Conservation (phyloP, 2,797 vertebrate genomes). For the Chiloscyllium punctatum region DNA sequence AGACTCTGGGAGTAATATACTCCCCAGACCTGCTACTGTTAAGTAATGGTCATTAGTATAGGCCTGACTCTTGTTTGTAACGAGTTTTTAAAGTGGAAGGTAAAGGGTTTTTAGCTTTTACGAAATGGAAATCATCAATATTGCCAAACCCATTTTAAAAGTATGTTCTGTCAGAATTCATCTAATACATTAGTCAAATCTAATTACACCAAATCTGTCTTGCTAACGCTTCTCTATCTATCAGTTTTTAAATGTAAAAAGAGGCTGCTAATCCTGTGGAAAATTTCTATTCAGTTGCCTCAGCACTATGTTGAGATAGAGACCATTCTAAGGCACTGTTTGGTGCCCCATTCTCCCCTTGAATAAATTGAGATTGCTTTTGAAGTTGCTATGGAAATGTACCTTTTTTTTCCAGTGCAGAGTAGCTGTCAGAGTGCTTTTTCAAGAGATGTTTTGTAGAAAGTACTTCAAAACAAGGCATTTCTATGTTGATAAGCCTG, state of each 20-base stretch:
- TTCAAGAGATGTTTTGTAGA: constrained; percentile 10
- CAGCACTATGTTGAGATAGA: constrained; percentile 65
- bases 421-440: constrained; percentile 29
- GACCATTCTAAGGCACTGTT: constrained; percentile 45
- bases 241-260: constrained; percentile 63
- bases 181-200: constrained; percentile 49
- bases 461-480: constrained; percentile 35
- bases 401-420: constrained; percentile 27
- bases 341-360: constrained; percentile 20
- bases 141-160: constrained; percentile 9
- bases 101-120: background rate
- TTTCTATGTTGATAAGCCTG: constrained; percentile 41
- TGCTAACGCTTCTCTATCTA: constrained; percentile 59
- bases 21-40: background rate
- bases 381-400: constrained; percentile 41
- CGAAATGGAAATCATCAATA: constrained; percentile 13
- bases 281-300: constrained; percentile 45
- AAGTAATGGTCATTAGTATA: constrained; percentile 6
- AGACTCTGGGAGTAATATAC: background rate
- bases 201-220: constrained; percentile 54
- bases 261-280: constrained; percentile 38
- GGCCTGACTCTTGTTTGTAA: background rate
- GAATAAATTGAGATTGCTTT: constrained; percentile 39
- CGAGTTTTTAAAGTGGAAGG: background rate
- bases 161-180: background rate